Evolutionary conservation across 2,888 invertebrate genomes (phyloP).

Genomic region (Zygogramma bicolorata): DNA sequence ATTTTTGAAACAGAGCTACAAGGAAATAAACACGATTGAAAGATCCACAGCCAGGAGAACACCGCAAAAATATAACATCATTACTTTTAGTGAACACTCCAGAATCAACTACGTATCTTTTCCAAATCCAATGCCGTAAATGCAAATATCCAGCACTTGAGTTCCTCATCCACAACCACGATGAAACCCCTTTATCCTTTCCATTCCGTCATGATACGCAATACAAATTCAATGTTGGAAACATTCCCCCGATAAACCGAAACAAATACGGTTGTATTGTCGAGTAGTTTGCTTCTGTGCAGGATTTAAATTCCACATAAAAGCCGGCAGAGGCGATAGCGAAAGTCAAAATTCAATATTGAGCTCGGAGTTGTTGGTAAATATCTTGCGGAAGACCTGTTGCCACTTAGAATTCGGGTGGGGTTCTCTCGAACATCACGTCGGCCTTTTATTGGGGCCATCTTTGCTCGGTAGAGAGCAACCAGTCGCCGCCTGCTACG

Average conservation of each 20-base stretch:
- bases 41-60: no score
- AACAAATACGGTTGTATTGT: slow-evolving; percentile 31
- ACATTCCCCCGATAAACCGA: slow-evolving; percentile 23
- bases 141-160: neutral
- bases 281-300: slow-evolving; percentile 24
- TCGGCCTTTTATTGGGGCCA: slow-evolving; percentile 64
- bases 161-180: neutral
- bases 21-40: no score
- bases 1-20: no score
- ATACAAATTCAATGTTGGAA: slow-evolving; percentile 24
- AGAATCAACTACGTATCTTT: neutral
- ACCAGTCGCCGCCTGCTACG: slow-evolving; percentile 55
- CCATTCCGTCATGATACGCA: neutral
- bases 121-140: neutral
- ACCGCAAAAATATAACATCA: neutral
- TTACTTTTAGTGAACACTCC: neutral
- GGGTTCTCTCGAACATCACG: slow-evolving; percentile 62
- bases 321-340: slow-evolving; percentile 40
- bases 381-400: slow-evolving; percentile 61
- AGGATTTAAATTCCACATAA: slow-evolving; percentile 44
- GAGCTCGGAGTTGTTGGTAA: slow-evolving; percentile 57
- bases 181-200: neutral
- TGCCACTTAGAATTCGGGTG: slow-evolving; percentile 63
- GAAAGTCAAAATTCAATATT: slow-evolving; percentile 61
- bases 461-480: slow-evolving; percentile 60